Evolutionary conservation across 2,888 invertebrate species (phyloP).

Genomic region (Lepidocyrtinus sp.): DNA sequence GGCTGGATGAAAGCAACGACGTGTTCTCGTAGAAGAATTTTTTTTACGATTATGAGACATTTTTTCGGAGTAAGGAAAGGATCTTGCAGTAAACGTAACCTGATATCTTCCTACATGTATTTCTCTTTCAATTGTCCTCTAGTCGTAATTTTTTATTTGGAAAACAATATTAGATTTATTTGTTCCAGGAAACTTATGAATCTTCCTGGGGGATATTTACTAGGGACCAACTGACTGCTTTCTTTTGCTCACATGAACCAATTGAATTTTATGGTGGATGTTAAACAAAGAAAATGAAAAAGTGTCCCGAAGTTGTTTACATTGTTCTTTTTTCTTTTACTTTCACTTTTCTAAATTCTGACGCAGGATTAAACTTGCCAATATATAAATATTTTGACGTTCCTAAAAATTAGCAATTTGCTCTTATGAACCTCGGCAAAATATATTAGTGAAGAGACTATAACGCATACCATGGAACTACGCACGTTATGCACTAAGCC

Average conservation of each 20-base stretch:
- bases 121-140: slow-evolving; percentile 22
- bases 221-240: slow-evolving; percentile 55
- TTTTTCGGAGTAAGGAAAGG: neutral
- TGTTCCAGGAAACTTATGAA: slow-evolving; percentile 50
- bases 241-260: no score
- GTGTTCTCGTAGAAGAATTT: neutral
- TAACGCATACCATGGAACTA: neutral
- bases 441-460: neutral
- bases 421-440: no score
- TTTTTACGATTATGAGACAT: neutral
- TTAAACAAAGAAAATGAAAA: no score
- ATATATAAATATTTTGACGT: neutral
- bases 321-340: no score
- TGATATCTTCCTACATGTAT: slow-evolving; percentile 54
- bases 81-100: slow-evolving; percentile 35
- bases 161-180: no score
- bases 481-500: neutral
- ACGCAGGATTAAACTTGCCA: neutral
- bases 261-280: slow-evolving; percentile 41
- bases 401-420: no score
- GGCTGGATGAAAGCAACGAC: neutral
- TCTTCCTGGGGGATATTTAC: slow-evolving; percentile 46
- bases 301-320: no score
- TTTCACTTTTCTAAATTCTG: no score
- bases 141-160: neutral